phyloP scores from a whole-genome alignment of 2,797 vertebrate genomes.

The Geotrypetes seraphini region DNA sequence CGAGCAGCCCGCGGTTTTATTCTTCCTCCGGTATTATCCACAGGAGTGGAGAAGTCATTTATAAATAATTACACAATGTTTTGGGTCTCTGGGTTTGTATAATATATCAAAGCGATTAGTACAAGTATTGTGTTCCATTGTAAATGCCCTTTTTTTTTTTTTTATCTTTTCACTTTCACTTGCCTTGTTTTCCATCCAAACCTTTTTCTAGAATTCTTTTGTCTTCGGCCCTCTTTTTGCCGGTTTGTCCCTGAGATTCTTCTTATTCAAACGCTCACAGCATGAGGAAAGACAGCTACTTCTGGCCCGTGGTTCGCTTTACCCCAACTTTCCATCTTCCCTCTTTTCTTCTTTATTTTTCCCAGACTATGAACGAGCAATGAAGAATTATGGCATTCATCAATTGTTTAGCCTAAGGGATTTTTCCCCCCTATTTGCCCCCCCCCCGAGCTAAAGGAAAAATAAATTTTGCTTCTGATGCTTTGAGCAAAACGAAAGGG shows the following conservation, averaged over 20 bases:
- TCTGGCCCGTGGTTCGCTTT: conserved; percentile 70
- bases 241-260: conserved; percentile 88
- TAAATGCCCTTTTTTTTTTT: conserved; percentile 74
- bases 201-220: conserved; percentile 87
- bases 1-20: conserved; percentile 93
- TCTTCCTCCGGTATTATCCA: conserved; percentile 79
- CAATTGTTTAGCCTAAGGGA: conserved; percentile 54
- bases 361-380: conserved; percentile 57
- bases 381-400: conserved; percentile 62
- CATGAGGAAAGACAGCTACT: conserved; percentile 80
- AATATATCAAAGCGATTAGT: conserved; percentile 99
- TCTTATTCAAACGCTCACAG: conserved; percentile 95
- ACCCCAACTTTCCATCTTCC: conserved; percentile 63
- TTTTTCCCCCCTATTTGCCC: conserved; percentile 36
- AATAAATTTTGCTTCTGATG: conserved; percentile 36
- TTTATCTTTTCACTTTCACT: conserved; percentile 83
- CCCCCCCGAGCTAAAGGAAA: no score
- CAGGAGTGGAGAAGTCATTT: conserved; percentile 89
- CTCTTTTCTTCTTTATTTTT: conserved; percentile 55
- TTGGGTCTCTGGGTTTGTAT: conserved; percentile 97
- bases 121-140: conserved; percentile 97
- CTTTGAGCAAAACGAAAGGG: conserved; percentile 33
- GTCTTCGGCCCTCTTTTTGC: conserved; percentile 90
- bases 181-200: conserved; percentile 88
- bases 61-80: conserved; percentile 99